Conservation (phyloP, 2,888 invertebrate genomes). For the Rhamphomyia laevipes region DNA sequence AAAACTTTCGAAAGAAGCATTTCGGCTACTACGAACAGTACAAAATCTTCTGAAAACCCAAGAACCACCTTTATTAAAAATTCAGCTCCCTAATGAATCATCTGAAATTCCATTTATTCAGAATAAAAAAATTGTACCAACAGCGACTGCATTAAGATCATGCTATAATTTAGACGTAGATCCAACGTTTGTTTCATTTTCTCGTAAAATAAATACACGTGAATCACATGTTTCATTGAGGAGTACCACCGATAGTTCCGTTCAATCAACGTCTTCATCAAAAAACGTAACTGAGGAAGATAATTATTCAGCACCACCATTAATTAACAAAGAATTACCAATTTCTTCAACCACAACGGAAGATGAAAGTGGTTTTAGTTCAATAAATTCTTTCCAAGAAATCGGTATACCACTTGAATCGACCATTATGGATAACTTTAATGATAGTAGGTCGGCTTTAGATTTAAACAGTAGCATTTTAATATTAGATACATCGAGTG, state of each 20-base stretch:
- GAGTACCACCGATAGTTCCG: slow-evolving; percentile 36
- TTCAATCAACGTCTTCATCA: slow-evolving; percentile 29
- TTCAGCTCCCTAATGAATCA: too few species aligned
- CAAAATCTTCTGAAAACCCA: slow-evolving; percentile 51
- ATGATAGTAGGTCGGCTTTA: not conserved
- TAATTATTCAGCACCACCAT: slow-evolving; percentile 1
- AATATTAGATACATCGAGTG: not conserved
- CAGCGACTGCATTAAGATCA: too few species aligned
- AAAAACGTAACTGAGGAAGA: slow-evolving; percentile 5
- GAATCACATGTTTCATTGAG: slow-evolving; percentile 35
- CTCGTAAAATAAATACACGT: slow-evolving; percentile 32
- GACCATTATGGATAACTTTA: slow-evolving; percentile 9
- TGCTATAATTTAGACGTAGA: slow-evolving; percentile 1
- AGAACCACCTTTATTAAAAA: slow-evolving; percentile 51
- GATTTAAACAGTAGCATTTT: not conserved
- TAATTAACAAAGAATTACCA: not conserved
- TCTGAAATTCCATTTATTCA: not conserved
- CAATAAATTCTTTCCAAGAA: slow-evolving; percentile 75
- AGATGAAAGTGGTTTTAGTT: slow-evolving; percentile 77
- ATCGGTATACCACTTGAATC: slow-evolving; percentile 49
- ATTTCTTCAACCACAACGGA: slow-evolving; percentile 40
- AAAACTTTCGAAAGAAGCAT: slow-evolving; percentile 56
- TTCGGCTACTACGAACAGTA: slow-evolving; percentile 50
- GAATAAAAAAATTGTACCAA: too few species aligned
- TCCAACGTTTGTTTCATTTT: too few species aligned